Conservation (phyloP, 2,797 vertebrate species). For the Okamejei kenojei region DNA sequence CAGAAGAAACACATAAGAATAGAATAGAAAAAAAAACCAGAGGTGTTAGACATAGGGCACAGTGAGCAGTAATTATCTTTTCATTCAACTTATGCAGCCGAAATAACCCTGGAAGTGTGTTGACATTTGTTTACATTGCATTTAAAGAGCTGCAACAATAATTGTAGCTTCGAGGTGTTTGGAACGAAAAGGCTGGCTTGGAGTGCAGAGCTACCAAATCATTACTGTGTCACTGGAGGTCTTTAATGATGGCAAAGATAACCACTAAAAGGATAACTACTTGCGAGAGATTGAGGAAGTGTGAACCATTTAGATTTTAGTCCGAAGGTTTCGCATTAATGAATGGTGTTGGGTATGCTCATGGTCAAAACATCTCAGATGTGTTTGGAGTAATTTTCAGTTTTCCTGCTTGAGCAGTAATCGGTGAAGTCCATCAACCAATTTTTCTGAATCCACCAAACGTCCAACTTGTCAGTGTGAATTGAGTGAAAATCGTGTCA, state of each 20-base stretch:
- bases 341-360: background rate
- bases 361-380: background rate
- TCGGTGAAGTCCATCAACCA: background rate
- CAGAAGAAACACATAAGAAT: background rate
- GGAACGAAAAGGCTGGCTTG: background rate
- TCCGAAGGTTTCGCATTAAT: background rate
- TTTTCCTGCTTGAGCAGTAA: background rate
- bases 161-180: background rate
- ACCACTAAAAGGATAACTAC: background rate
- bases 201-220: slow-evolving; percentile 12
- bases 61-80: slow-evolving; percentile 22
- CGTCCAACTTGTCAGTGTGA: background rate
- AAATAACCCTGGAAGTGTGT: slow-evolving; percentile 17
- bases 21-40: background rate
- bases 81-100: background rate
- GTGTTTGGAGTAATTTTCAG: background rate
- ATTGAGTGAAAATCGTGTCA: background rate
- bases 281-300: slow-evolving; percentile 11
- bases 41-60: background rate
- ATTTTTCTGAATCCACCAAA: background rate
- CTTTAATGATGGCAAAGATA: background rate
- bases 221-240: slow-evolving; percentile 27
- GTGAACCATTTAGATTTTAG: slow-evolving; percentile 2
- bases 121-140: slow-evolving; percentile 13
- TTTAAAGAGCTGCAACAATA: slow-evolving; percentile 15